These are phyloP conservation scores for Conus ventricosus DNA, from an alignment of 1,140 invertebrate species.

Conservation along the genomic window DNA sequence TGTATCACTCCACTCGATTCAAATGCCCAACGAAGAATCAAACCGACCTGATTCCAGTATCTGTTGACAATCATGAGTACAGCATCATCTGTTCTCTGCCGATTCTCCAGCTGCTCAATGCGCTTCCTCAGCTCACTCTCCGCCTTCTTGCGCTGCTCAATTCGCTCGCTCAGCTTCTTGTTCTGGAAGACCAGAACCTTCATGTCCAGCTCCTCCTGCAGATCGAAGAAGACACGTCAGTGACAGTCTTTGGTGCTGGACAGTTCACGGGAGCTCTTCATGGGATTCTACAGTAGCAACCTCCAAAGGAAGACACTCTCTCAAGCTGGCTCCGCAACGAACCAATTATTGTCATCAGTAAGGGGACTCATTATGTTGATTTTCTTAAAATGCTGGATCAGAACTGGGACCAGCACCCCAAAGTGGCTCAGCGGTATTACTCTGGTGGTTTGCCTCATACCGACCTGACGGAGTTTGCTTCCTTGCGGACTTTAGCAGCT, in stretches of 20 bases:
- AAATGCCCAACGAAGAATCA: too few relatives aligned
- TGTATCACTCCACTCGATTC: too few relatives aligned
- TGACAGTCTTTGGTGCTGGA: not conserved
- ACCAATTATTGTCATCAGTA: too few relatives aligned
- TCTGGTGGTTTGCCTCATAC: too few relatives aligned
- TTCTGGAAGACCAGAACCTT: conserved; percentile 98
- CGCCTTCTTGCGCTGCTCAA: conserved; percentile 91
- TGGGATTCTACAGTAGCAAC: not conserved
- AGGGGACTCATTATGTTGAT: too few relatives aligned
- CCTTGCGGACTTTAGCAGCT: too few relatives aligned
- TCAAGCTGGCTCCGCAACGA: too few relatives aligned
- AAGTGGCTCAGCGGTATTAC: too few relatives aligned
- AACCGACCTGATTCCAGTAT: conserved; percentile 87
- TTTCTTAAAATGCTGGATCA: too few relatives aligned
- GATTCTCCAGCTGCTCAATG: conserved; percentile 97
- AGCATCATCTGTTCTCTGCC: conserved; percentile 98
- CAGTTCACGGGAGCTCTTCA: not conserved
- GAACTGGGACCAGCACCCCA: too few relatives aligned
- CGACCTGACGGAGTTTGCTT: too few relatives aligned
- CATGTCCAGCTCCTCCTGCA: conserved; percentile 94
- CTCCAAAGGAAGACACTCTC: not conserved
- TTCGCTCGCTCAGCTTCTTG: conserved; percentile 91
- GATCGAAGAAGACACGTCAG: conserved; percentile 7
- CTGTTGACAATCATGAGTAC: conserved; percentile 98
- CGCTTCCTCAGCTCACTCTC: conserved; percentile 92